Base-by-base conservation (phyloP, 2,888 invertebrate genomes). In the Hyppa rectilinea region DNA sequence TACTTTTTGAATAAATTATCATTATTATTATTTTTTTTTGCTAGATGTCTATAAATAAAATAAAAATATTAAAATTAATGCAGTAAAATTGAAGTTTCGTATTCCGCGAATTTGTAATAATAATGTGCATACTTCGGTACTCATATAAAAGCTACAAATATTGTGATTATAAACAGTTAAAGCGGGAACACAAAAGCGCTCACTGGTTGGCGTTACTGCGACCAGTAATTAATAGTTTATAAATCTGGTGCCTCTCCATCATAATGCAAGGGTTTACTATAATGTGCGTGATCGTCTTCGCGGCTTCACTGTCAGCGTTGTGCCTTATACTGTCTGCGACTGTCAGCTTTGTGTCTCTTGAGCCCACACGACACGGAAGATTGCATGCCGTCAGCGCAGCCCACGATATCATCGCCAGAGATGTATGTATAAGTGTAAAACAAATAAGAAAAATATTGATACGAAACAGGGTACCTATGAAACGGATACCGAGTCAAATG, bases 371-470 rank as follows among this genome's bases (percentile, higher is more conserved):
- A n/a, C 40, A 67, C 7, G 34, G 34, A 29, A 67, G 50, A 52
- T 26, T 52, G 26, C 26, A 65, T 7, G 50, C 43, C 17, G 26
- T 67, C 14, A 52, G 34, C 17, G 40, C 34, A n/a, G 7, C 34
- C 1, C 40, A 26, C 10, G 10, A 52, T 34, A 34, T n/a, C 26
- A 4, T 36, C 12, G 5, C 20, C 7, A 26, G 17, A 34, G 20
- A 14, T 6, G 17, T 14, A 17, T 12, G 3, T 23, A n/a, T 50
- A 12, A 43, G 26, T 43, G 40, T 40, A 43, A 34, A 34, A 3
- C 2, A 52, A n/a, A n/a, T 66, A 29, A 52, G 34, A 43, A 65
- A 52, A 52, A 34, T 52, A 10, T 12, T 52, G 43, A 65, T 14
- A 34, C 14, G 40, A 47, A 38, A n/a, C 20, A 7, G 26, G 3